Base-by-base conservation (phyloP, 2,888 invertebrate genomes). In the Carabus problematicus region DNA sequence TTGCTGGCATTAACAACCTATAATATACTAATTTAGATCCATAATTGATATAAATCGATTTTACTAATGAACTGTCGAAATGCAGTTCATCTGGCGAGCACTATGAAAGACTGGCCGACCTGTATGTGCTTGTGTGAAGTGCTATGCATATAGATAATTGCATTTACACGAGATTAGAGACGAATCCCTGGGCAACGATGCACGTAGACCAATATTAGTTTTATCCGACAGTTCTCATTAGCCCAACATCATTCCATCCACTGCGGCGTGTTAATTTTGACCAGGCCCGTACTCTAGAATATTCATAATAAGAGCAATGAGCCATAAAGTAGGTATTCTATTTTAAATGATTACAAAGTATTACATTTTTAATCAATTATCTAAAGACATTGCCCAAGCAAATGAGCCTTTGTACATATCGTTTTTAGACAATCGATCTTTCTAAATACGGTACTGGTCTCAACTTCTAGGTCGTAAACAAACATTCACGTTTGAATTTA, bases 151-250 rank as follows among this genome's bases (percentile, higher is more conserved):
- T 63, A 49, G 54, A 63, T 63, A 63, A 63, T 63, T 63, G 49
- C 54, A 63, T 63, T 54, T 41, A 52, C 49, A 54, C 40, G 54
- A 52, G 52, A 52, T 52, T 54, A 52, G 41, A 49, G 16, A 54
- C 39, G 62, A 9, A 18, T n/a, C 40, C n/a, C 29, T 29, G 29
- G 29, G 42, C n/a, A 64, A 29, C 64, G 43, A 42, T 14, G 16
- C 29, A 55, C 64, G 43, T 54, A 64, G 43, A 29, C 64, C 64
- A 64, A 64, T 64, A 64, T 64, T 64, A 60, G 67, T 60, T 59
- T 67, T 60, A 60, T 40, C 52, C 43, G 67, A 67, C 67, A 67
- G 67, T 60, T 67, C 67, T 67, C 60, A 67, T 67, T 67, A 67
- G 59, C 42, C 16, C 59, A 60, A 64, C 64, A 64, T 64, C 64